Evolutionary conservation across 2,113 vertebrate genomes (phyloP).

Genomic region (Seriola dumerili): DNA sequence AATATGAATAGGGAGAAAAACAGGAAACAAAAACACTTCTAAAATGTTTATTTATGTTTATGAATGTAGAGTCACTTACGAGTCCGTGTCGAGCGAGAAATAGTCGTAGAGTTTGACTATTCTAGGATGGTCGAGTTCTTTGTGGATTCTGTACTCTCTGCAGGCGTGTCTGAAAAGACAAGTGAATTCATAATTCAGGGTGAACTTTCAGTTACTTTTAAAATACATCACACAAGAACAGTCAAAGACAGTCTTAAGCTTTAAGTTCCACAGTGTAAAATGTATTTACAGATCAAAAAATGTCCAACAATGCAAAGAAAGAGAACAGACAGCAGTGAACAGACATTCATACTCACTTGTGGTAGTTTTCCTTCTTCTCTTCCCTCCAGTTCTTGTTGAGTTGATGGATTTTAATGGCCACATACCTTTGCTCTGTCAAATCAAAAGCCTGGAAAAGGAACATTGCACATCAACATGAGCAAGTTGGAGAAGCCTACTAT

Average conservation of each 20-base stretch:
- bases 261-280: background rate
- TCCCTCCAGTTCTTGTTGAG: slow-evolving; percentile 99
- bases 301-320: background rate
- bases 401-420: slow-evolving; percentile 98
- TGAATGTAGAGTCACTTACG: slow-evolving; percentile 86
- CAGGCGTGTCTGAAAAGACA: slow-evolving; percentile 89
- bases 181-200: background rate
- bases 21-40: too few relatives aligned
- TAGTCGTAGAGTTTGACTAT: slow-evolving; percentile 98
- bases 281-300: background rate
- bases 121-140: slow-evolving; percentile 95
- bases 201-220: background rate
- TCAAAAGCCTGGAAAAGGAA: slow-evolving; percentile 90
- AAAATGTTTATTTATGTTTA: too few relatives aligned
- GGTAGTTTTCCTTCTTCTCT: slow-evolving; percentile 98
- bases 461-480: background rate
- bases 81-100: slow-evolving; percentile 96
- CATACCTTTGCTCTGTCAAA: slow-evolving; percentile 95
- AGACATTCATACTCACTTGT: slow-evolving; percentile 85
- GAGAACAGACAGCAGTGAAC: background rate
- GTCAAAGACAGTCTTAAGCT: background rate
- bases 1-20: too few relatives aligned
- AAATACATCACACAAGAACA: background rate
- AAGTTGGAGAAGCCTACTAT: background rate
- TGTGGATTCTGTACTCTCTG: slow-evolving; percentile 98